Percentiles rank a stretch among this genome's conserved stretches.
phyloP scores from a whole-genome alignment of 2,888 invertebrate genomes.

The Phortica magna region DNA sequence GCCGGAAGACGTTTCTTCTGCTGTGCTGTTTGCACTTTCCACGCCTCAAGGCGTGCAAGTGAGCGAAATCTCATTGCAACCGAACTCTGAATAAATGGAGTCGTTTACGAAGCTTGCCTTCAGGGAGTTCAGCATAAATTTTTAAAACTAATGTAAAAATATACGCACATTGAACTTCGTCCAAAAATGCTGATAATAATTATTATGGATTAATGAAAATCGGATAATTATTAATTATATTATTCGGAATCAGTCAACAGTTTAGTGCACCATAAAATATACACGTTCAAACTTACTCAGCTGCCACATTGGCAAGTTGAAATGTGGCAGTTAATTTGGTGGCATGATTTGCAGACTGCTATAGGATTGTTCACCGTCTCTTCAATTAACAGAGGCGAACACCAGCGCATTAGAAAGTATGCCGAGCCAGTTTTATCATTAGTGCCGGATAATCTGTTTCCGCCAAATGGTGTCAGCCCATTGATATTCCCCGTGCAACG shows the following conservation, averaged over 20 bases:
- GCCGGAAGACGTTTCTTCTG: slow-evolving; percentile 22
- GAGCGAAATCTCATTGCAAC: slow-evolving; percentile 18
- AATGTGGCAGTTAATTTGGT: not conserved
- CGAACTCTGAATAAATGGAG: not conserved
- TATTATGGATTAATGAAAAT: too few species aligned
- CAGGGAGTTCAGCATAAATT: too few species aligned
- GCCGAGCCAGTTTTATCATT: slow-evolving; percentile 51
- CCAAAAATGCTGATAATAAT: too few species aligned
- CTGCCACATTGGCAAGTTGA: not conserved
- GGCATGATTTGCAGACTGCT: not conserved
- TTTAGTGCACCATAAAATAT: too few species aligned
- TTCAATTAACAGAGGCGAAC: slow-evolving; percentile 48
- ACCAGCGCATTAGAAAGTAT: slow-evolving; percentile 51
- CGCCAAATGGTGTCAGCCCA: slow-evolving; percentile 48
- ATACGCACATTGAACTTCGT: too few species aligned
- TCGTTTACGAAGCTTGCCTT: not conserved
- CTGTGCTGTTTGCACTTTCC: slow-evolving; percentile 28
- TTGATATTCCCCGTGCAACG: slow-evolving; percentile 44
- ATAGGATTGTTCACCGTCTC: slow-evolving; percentile 37
- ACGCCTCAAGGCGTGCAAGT: slow-evolving; percentile 30
- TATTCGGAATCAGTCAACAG: too few species aligned
- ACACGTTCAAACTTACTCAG: not conserved
- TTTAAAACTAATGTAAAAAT: too few species aligned
- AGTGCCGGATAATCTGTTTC: slow-evolving; percentile 48
- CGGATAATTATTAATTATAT: too few species aligned